A percentile compares a stretch with the other conserved stretches of the same genome.
Conservation (phyloP, 1,140 invertebrate species). For the Drosophila erecta region DNA sequence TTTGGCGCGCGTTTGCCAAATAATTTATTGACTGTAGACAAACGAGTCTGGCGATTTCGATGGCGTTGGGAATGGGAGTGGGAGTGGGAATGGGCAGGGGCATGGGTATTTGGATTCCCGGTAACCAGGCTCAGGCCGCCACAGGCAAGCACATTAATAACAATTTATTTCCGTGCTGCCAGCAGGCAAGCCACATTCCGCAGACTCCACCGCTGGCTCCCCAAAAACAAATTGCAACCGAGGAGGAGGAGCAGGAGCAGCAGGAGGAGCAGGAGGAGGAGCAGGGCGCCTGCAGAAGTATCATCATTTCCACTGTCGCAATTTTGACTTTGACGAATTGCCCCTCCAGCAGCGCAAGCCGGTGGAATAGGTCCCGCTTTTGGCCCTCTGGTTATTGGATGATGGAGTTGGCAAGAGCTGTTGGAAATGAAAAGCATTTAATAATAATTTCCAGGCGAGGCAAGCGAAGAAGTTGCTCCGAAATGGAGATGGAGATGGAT, state of each 20-base stretch:
- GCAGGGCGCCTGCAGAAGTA: conserved; percentile 38
- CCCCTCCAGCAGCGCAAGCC: conserved; percentile 30
- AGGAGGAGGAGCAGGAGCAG: conserved; percentile 10
- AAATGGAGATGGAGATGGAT: conserved; percentile 4
- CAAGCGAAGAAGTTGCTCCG: neutral
- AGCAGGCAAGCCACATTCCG: conserved; percentile 48
- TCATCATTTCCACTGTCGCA: conserved; percentile 65
- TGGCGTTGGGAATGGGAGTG: too few species aligned
- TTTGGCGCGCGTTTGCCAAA: conserved; percentile 54
- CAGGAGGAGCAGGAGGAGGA: too few species aligned
- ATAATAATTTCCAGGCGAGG: conserved; percentile 65
- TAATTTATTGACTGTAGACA: conserved; percentile 63
- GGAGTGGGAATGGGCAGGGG: too few species aligned
- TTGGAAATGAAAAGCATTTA: conserved; percentile 68
- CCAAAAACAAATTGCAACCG: conserved; percentile 61
- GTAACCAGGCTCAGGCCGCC: conserved; percentile 11
- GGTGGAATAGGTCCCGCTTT: neutral
- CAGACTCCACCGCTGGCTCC: conserved; percentile 4
- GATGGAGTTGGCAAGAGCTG: conserved; percentile 27
- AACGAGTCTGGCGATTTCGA: neutral
- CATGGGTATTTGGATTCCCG: neutral
- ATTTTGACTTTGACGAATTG: conserved; percentile 80
- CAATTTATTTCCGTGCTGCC: conserved; percentile 75
- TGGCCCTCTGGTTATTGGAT: conserved; percentile 14
- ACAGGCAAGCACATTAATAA: conserved; percentile 75